Evolutionary conservation across 2,888 invertebrate genomes (phyloP).

Genomic region (Graphium colonna): DNA sequence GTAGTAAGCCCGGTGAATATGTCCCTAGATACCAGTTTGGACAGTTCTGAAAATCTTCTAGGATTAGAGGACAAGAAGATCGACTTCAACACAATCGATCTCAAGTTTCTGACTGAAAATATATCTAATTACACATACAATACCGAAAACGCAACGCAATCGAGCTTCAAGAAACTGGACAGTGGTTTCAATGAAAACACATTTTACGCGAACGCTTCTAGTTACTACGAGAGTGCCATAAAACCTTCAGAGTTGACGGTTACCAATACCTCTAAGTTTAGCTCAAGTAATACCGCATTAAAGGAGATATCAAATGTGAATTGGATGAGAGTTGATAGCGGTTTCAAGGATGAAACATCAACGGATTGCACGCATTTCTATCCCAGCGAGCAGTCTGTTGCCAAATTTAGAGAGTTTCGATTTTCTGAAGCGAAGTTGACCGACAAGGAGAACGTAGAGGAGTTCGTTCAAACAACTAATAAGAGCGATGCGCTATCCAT

Average conservation of each 20-base stretch:
- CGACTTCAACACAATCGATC: constrained; percentile 71
- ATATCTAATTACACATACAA: constrained; percentile 52
- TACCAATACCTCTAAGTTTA: constrained; percentile 47
- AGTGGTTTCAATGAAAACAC: constrained; percentile 72
- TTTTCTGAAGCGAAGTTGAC: constrained; percentile 52
- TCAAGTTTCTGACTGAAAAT: constrained; percentile 70
- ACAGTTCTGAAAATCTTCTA: constrained; percentile 55
- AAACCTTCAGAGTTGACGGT: constrained; percentile 72
- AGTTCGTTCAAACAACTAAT: constrained; percentile 47
- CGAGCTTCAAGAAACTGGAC: constrained; percentile 63
- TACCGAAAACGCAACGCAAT: constrained; percentile 47
- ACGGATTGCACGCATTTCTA: constrained; percentile 63
- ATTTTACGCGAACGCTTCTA: constrained; percentile 64
- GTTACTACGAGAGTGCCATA: constrained; percentile 75
- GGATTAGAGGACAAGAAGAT: constrained; percentile 65
- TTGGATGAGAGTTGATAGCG: constrained; percentile 73
- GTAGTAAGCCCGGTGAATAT: constrained; percentile 53
- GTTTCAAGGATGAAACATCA: constrained; percentile 70
- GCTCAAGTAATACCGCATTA: constrained; percentile 47
- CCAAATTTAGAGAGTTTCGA: constrained; percentile 44
- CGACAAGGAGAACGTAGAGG: constrained; percentile 61
- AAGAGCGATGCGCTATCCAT: constrained; percentile 66
- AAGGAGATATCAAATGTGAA: constrained; percentile 69
- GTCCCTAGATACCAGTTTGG: constrained; percentile 68
- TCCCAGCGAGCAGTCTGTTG: constrained; percentile 40